A percentile compares a stretch with the other conserved stretches of the same genome.
phyloP scores from a whole-genome alignment of 2,113 vertebrate species.

The Hucho hucho region DNA sequence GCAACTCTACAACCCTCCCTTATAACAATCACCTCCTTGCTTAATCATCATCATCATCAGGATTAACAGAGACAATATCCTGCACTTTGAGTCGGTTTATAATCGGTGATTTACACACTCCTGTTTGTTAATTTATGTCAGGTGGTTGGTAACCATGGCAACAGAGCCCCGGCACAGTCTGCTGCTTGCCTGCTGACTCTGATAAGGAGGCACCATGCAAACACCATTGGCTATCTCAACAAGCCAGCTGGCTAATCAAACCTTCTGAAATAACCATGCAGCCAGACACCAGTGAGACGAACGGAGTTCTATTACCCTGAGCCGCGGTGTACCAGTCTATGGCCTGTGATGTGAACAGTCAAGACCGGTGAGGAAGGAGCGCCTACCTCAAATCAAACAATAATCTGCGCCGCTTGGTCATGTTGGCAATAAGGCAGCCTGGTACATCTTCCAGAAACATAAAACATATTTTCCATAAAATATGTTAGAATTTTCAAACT shows the following conservation, averaged over 20 bases:
- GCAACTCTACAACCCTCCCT: neutral
- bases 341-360: no score
- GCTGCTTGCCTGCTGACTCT: neutral
- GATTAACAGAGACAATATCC: neutral
- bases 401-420: no score
- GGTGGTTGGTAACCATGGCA: conserved; percentile 6
- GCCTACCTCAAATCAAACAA: no score
- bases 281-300: neutral
- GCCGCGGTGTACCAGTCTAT: no score
- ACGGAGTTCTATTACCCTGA: no score
- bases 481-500: no score
- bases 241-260: neutral
- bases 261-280: neutral
- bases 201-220: neutral
- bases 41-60: neutral
- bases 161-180: neutral
- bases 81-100: neutral
- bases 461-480: no score
- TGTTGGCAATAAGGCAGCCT: no score
- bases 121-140: neutral
- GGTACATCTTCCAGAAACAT: no score
- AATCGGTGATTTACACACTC: neutral
- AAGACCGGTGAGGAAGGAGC: no score
- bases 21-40: neutral
- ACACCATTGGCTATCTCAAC: neutral